Evolutionary conservation across 2,797 vertebrate genomes (phyloP), one percentile per base, ranked within the genome.

Genomic region (Alfaro cultratus): DNA sequence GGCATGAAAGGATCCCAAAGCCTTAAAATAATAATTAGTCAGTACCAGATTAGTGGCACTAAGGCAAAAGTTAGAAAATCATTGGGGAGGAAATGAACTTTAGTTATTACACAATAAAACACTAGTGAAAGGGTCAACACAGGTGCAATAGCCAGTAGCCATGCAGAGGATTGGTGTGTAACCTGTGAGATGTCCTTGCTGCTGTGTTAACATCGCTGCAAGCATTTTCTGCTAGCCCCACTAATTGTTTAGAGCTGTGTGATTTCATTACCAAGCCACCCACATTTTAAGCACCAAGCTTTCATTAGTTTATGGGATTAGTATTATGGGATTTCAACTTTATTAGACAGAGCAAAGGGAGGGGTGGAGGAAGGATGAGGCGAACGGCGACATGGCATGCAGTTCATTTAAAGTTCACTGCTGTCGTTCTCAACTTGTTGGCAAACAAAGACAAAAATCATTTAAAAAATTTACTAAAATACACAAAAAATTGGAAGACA

Each of bases 271-370:
- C 71, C 46, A 79, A 83, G 78, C 80, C 81, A n/a, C 81, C 84
- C 86, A 88, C 81, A 3, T 60, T 60, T 68, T 72, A 47, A 83
- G 71, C 8, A 0, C 41, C 0, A 3, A 76, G 71, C 77, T 62
- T 73, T 82, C 83, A 88, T 91, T 76, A 85, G 82, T 75, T 86
- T 74, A 88, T 80, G 64, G 82, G 84, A 87, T 89, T 80, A 89
- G 80, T 23, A 74, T 87, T 87, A 81, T 86, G 83, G 75, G 82
- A 88, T 26, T 68, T 68, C 41, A 70, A 43, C 67, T 70, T 70
- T 70, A 70, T 70, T 43, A 43, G 23, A 70, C 21, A 8, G 11
- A 43, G 39, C 41, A 7, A 5, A 70, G 16, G 34, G 18, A 70
- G 41, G 11, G 67, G 23, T 70, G 67, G 10, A 21, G 36, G 39